Evolutionary conservation across 2,113 vertebrate genomes (phyloP), one percentile per base, ranked within the genome.

Genomic region (Henicopernis longicauda): DNA sequence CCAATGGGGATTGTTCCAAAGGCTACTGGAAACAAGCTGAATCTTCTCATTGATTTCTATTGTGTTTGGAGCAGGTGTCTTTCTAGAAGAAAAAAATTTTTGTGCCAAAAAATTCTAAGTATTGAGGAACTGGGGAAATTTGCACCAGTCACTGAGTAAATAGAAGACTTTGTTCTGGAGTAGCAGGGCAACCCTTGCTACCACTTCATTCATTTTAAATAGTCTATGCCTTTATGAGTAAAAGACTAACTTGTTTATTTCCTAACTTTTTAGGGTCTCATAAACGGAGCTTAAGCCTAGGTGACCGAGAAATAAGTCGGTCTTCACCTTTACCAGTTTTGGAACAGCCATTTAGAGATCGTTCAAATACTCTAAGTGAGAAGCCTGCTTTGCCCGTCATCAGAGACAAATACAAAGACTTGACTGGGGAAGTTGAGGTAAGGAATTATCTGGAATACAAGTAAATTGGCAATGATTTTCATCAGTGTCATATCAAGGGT

Each of bases 351-450:
- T 99, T 99, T 92, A 97, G 99, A 92, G 99, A 99, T 89, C 98
- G 99, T 2, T 99, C 99, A 4, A 99, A 98, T 96, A 99, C 99
- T 3, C 98, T 99, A 40, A 99, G 97, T 15, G 99, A 99, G 98
- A 99, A 99, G 86, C 98, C 99, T 0, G 98, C 98, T 3, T 97
- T 99, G 97, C 99, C 99, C 0, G 98, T 99, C 93, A 99, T 99
- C 98, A 98, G 99, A 22, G 99, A 99, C 99, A 99, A 99, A 84
- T 99, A 99, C 98, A 99, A 99, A 97, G 99, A 99, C 93, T 98
- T 99, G 67, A 99, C 99, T 0, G 99, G 99, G 71, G 99, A 99
- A 93, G 99, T 99, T 47, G 99, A 99, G 99, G 99, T 99, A 61
- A 98, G 98, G 36, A 54, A 2, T 15, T 32, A 4, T 0, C 69